A percentile compares a stretch with the other conserved stretches of the same genome.
Evolutionary conservation across 2,113 vertebrate species (phyloP).

Genomic region (Haliaeetus leucogaster): DNA sequence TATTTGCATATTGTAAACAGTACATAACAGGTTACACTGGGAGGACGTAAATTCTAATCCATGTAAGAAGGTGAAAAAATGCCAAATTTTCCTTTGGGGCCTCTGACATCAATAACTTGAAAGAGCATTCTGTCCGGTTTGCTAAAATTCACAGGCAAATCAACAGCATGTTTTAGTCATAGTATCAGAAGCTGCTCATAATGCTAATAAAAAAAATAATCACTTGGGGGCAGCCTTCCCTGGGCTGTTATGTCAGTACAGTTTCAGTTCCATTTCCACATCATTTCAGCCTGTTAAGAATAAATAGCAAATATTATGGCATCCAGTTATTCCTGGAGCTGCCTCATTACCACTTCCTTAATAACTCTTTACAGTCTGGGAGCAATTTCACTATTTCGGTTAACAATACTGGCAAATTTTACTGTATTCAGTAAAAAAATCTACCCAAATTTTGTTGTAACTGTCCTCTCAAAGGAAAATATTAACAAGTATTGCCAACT

Average conservation of each 20-base stretch:
- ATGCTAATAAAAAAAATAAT: neutral
- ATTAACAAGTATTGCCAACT: neutral
- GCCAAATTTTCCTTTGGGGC: neutral
- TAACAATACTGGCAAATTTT: neutral
- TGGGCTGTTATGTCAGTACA: neutral
- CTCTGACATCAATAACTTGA: neutral
- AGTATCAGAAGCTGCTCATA: neutral
- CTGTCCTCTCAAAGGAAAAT: neutral
- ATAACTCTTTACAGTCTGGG: neutral
- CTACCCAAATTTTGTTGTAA: neutral
- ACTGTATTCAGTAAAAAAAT: neutral
- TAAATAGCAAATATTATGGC: neutral
- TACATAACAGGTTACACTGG: accelerated
- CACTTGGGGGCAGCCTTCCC: neutral
- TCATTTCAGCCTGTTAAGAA: neutral
- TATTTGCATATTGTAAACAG: neutral
- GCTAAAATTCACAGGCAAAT: neutral
- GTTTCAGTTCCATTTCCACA: neutral
- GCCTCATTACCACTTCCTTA: neutral
- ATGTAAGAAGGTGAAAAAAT: neutral
- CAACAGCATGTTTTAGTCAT: neutral
- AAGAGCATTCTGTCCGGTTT: neutral
- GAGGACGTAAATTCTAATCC: neutral
- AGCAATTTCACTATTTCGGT: neutral
- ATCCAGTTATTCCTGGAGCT: neutral